Evolutionary conservation across 2,888 invertebrate species (phyloP).

Genomic region (Meteorus cinctellus): DNA sequence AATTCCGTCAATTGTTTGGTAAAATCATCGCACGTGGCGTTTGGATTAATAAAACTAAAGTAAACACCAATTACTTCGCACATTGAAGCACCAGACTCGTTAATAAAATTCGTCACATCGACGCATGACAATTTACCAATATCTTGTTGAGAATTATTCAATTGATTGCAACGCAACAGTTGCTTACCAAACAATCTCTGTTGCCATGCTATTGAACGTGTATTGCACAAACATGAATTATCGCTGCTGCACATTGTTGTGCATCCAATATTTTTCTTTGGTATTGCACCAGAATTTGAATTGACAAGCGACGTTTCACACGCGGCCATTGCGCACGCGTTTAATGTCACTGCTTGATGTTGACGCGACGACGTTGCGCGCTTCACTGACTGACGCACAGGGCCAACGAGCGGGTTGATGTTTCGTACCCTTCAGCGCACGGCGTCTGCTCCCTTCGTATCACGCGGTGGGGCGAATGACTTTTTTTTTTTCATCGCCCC

Average conservation of each 20-base stretch:
- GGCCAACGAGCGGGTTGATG: constrained; percentile 26
- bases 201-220: constrained; percentile 61
- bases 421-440: constrained; percentile 22
- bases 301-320: constrained; percentile 37
- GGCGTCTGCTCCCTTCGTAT: constrained; percentile 24
- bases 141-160: constrained; percentile 53
- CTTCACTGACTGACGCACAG: constrained; percentile 54
- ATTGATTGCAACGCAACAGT: constrained; percentile 62
- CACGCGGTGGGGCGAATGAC: constrained; percentile 42
- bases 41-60: constrained; percentile 83
- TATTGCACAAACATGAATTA: constrained; percentile 29
- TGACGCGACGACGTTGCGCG: constrained; percentile 56
- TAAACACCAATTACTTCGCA: constrained; percentile 78
- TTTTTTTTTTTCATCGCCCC: background rate
- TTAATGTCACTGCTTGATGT: constrained; percentile 23
- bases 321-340: constrained; percentile 51
- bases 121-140: constrained; percentile 50
- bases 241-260: constrained; percentile 7
- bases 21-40: constrained; percentile 81
- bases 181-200: constrained; percentile 70
- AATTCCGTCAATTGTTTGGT: constrained; percentile 79
- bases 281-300: constrained; percentile 40
- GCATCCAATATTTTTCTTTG: constrained; percentile 29
- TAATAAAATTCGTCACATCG: constrained; percentile 56
- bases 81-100: constrained; percentile 56